Evolutionary conservation across 2,888 invertebrate species (phyloP), one percentile per base, ranked within the genome.

Genomic region (Napeogenes sylphis): DNA sequence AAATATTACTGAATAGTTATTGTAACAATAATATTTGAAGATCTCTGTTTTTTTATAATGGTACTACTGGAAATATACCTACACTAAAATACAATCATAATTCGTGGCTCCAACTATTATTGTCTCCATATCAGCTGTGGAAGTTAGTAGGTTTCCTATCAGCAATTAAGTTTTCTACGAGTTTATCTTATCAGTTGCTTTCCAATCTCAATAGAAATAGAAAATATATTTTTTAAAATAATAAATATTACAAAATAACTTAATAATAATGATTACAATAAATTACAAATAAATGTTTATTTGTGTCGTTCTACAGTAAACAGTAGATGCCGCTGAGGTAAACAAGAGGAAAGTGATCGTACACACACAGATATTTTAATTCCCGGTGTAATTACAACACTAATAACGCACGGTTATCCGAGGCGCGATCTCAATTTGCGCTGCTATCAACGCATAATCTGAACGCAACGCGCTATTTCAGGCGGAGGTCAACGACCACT

Each of bases 401-500:
- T 70, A 73, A 72, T 72, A 68, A 70, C 71, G 71, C 62, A 64
- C 67, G 71, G 67, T 75, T 77, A 82, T 81, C 78, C 73, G 65
- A 65, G 68, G 64, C 73, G 71, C 74, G 73, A 80, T 84, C 81
- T 74, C 78, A 83, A 83, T 80, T 79, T 75, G 74, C 74, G 75
- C 75, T 73, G 74, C 75, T 81, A 82, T 82, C 82, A 75, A 70
- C 74, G 73, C 79, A 76, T 72, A 75, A 83, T 85, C 82, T 81
- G 68, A 74, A 78, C 80, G 75, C 76, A 77, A 76, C 80, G 76
- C 77, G 79, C 82, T 80, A 80, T 83, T 82, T 80, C 78, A 83
- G 80, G 75, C 75, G 71, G 75, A 71, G 85, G 84, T 86, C 85
- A 82, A 82, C 75, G 84, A 73, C 81, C 88, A 73, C 73, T 73